Percentiles rank a stretch among this genome's conserved stretches.
These are phyloP conservation scores for Pammene fasciana DNA, from an alignment of 2,888 invertebrate genomes.

Conservation along the genomic window DNA sequence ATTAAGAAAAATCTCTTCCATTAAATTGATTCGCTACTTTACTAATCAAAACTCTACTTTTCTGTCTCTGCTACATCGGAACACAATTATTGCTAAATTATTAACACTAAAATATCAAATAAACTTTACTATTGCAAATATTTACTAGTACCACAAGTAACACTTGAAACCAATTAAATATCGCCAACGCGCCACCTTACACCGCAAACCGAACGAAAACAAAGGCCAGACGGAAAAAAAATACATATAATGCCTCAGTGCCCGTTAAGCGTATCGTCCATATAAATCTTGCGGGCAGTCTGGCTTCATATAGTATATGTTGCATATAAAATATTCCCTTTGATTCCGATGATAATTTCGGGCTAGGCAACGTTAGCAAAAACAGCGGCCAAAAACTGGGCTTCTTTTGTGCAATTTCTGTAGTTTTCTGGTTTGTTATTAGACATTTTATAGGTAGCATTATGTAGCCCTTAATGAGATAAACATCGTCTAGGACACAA, in stretches of 20 bases:
- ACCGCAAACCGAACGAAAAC: conserved; percentile 63
- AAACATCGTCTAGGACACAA: conserved; percentile 30
- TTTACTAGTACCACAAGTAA: background rate
- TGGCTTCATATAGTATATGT: conserved; percentile 55
- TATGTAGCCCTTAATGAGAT: conserved; percentile 15
- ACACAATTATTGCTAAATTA: background rate
- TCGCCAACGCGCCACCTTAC: conserved; percentile 48
- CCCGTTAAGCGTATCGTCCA: conserved; percentile 65
- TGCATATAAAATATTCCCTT: conserved; percentile 81
- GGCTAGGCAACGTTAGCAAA: conserved; percentile 68
- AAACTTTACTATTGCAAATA: background rate
- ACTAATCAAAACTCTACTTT: too few relatives aligned
- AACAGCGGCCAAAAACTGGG: conserved; percentile 44
- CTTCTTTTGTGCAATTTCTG: conserved; percentile 10
- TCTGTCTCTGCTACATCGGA: too few relatives aligned
- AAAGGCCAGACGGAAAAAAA: conserved; percentile 71
- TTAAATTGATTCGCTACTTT: too few relatives aligned
- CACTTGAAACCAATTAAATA: conserved; percentile 33
- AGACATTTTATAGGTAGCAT: conserved; percentile 16
- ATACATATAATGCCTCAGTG: conserved; percentile 75
- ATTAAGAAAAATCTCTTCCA: too few relatives aligned
- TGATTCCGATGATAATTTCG: conserved; percentile 82
- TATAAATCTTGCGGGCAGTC: conserved; percentile 79
- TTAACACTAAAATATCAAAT: background rate
- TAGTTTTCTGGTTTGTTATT: conserved; percentile 15